Percentiles rank a stretch among this genome's conserved stretches.
phyloP scores from a whole-genome alignment of 2,113 vertebrate species.

The Leptocoma aspasia region DNA sequence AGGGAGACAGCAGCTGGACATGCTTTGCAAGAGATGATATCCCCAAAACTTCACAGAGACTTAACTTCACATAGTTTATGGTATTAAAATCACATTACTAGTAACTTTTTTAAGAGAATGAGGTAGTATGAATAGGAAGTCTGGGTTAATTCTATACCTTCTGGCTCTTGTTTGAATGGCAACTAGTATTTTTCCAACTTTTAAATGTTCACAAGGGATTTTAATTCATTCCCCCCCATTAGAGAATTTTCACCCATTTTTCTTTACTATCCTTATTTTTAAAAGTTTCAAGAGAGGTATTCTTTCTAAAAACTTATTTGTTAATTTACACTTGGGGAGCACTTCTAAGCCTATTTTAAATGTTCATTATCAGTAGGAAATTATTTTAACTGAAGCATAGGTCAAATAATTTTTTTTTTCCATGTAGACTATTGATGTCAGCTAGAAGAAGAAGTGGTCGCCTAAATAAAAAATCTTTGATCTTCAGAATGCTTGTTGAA shows the following conservation, averaged over 20 bases:
- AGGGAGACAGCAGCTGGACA: not conserved
- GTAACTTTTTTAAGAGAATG: not conserved
- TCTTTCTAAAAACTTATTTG: not conserved
- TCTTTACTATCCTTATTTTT: not conserved
- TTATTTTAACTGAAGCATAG: not conserved
- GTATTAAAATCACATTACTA: not conserved
- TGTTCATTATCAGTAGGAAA: not conserved
- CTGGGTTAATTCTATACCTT: not conserved
- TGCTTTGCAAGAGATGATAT: not conserved
- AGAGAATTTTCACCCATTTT: not conserved
- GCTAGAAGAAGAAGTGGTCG: not conserved
- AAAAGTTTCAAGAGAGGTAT: not conserved
- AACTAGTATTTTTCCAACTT: not conserved
- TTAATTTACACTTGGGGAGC: not conserved
- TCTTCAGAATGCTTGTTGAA: not conserved
- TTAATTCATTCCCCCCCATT: accelerated
- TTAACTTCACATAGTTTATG: not conserved
- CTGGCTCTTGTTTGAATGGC: not conserved
- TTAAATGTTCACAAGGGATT: not conserved
- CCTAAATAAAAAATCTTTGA: not conserved
- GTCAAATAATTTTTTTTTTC: not conserved
- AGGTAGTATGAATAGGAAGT: not conserved
- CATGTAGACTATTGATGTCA: not conserved
- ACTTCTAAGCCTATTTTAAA: not conserved
- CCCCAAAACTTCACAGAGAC: not conserved